A percentile compares a stretch with the other conserved stretches of the same genome.
phyloP scores from a whole-genome alignment of 2,113 vertebrate genomes.

The Dipodomys ordii region DNA sequence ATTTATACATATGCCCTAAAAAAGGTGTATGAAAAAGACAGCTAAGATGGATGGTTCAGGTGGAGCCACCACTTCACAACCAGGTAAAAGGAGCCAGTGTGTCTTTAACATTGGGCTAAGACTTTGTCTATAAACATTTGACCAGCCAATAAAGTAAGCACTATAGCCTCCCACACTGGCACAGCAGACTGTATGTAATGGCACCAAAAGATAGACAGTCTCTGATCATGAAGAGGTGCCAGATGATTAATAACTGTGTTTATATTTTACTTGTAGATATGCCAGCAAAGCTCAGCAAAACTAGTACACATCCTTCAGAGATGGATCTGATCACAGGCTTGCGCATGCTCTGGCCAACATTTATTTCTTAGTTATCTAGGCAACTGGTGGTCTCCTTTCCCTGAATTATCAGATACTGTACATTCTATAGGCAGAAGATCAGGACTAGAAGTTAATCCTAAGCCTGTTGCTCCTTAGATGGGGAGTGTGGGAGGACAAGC shows the following conservation, averaged over 20 bases:
- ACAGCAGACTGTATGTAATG: background rate
- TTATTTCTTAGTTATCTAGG: background rate
- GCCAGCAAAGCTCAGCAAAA: background rate
- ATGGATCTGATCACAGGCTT: background rate
- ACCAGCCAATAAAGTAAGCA: slow-evolving; percentile 22
- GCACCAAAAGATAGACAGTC: slow-evolving; percentile 10
- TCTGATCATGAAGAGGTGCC: background rate
- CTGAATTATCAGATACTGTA: background rate
- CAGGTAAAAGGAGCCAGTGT: background rate
- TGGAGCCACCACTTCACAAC: background rate
- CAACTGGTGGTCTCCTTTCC: background rate
- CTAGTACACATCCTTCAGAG: slow-evolving; percentile 3
- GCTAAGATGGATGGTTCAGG: background rate
- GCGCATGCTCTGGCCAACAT: too few species aligned
- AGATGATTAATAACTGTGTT: slow-evolving; percentile 33
- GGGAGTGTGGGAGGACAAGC: background rate
- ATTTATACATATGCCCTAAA: background rate
- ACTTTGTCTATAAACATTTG: background rate
- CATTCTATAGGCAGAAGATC: slow-evolving; percentile 33
- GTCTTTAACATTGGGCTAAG: background rate
- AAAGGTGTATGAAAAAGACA: background rate
- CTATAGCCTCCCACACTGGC: background rate
- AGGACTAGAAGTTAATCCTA: background rate
- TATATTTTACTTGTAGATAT: background rate
- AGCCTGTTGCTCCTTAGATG: slow-evolving; percentile 27